Base-by-base conservation (phyloP, 2,113 vertebrate species). In the Apteryx mantelli region DNA sequence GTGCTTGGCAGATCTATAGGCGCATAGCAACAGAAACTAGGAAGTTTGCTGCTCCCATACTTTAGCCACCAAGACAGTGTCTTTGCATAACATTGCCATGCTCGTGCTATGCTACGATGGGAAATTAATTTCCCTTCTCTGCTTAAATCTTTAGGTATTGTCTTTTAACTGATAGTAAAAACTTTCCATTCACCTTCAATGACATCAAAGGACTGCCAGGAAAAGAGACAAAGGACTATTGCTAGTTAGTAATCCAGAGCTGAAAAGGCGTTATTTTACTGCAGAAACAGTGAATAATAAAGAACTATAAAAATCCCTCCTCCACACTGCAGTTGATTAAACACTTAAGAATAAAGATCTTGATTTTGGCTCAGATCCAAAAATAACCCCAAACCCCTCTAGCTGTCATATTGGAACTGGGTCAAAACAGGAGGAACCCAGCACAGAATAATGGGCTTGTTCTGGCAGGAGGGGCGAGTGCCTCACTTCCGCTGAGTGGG, bases 21-120 rank as follows among this genome's bases (percentile, higher is more conserved):
- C 19, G 20, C 56, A 18, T 3, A 68, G 40, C 1, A 4, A 7
- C 40, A 28, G 92, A 7, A 7, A 1, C 21, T 12, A 34, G 73
- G 60, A 58, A 60, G 53, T 26, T 86, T 14, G 0, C 32, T 2
- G 0, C 69, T 36, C 20, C 1, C 40, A 22, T 32, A 30, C 30
- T 38, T 74, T 11, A 30, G 71, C 36, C 53, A 55, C 26, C 18
- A 32, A 55, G 26, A 55, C n/a, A 75, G 36, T 19, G 0, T 26
- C 1, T 44, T 32, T 46, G 61, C 63, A 10, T 69, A 58, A 25
- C 68, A 34, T 63, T 86, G 82, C 1, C 1, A 2, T 4, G 22
- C n/a, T 80, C 0, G 0, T 46, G 26, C 38, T 28, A 5, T 26
- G 69, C 13, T 60, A 63, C 0, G 1, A 17, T n/a, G 46, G 50